These are phyloP conservation scores for Zoanthus gigantus DNA, from an alignment of 92 coral and sea anemone species.

Conservation along the genomic window DNA sequence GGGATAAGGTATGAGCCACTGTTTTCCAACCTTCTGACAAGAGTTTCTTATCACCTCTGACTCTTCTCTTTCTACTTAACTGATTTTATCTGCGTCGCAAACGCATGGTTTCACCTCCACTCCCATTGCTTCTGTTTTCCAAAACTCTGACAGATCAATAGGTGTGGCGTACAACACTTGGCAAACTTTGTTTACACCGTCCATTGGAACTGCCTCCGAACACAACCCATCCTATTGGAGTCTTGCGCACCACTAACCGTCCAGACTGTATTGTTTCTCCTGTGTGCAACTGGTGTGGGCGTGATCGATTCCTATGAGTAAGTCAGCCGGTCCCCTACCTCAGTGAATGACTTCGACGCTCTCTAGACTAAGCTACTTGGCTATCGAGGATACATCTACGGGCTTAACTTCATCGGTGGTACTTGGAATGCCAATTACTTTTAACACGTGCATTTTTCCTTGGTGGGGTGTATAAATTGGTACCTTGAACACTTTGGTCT, in stretches of 20 bases:
- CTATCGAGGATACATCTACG: slow-evolving; percentile 24
- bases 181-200: too few species aligned
- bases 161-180: too few species aligned
- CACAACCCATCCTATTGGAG: too few species aligned
- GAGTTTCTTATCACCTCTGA: too few species aligned
- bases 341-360: slow-evolving; percentile 33
- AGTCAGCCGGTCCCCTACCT: slow-evolving; percentile 48
- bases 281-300: slow-evolving; percentile 56
- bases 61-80: too few species aligned
- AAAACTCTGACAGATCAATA: too few species aligned
- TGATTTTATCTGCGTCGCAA: too few species aligned
- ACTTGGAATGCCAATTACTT: slow-evolving; percentile 44
- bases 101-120: too few species aligned
- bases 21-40: too few species aligned
- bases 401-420: slow-evolving; percentile 41
- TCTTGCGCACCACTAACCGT: background rate
- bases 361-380: slow-evolving; percentile 13
- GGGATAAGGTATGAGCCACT: too few species aligned
- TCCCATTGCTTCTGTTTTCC: too few species aligned
- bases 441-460: background rate
- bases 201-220: too few species aligned
- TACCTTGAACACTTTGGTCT: slow-evolving; percentile 51
- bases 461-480: background rate
- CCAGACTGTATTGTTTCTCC: slow-evolving; percentile 49
- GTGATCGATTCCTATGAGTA: slow-evolving; percentile 47